These are phyloP conservation scores for Eurytoma adleriae DNA, from an alignment of 2,888 invertebrate species.

Conservation along the genomic window DNA sequence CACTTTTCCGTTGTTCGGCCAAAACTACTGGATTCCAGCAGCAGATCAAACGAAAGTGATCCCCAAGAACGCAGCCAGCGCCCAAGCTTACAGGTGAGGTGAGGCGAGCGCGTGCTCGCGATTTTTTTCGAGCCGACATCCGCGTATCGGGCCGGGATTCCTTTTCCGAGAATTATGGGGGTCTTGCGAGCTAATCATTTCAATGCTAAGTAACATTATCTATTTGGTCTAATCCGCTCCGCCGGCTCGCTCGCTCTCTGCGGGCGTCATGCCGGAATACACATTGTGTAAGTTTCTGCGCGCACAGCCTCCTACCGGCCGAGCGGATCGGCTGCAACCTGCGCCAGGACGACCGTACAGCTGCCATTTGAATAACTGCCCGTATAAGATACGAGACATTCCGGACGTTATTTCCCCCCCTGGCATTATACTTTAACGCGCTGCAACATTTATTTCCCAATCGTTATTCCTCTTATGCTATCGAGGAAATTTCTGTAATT, in stretches of 20 bases:
- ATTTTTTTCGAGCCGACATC: not conserved
- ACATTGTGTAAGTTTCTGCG: constrained; percentile 30
- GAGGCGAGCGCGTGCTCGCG: not conserved
- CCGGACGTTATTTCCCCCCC: constrained; percentile 14
- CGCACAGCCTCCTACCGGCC: constrained; percentile 2
- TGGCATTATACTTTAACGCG: not conserved
- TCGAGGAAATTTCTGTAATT: not conserved
- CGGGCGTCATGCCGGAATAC: constrained; percentile 25
- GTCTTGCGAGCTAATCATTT: constrained; percentile 37
- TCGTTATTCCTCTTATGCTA: not conserved
- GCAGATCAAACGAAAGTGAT: constrained; percentile 8
- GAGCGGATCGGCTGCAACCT: not conserved
- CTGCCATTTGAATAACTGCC: constrained; percentile 31
- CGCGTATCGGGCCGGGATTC: constrained; percentile 4
- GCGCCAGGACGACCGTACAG: not conserved
- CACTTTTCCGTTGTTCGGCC: not conserved
- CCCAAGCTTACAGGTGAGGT: no score
- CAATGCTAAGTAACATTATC: constrained; percentile 49
- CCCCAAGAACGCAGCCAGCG: not conserved
- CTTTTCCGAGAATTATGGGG: constrained; percentile 29
- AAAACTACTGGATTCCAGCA: constrained; percentile 16
- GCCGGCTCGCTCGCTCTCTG: constrained; percentile 5
- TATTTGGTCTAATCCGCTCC: constrained; percentile 35
- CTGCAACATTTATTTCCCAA: constrained; percentile 11
- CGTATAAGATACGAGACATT: constrained; percentile 9